These are phyloP conservation scores for Hoplodrina blanda DNA, from an alignment of 2,888 invertebrate species.

Conservation along the genomic window DNA sequence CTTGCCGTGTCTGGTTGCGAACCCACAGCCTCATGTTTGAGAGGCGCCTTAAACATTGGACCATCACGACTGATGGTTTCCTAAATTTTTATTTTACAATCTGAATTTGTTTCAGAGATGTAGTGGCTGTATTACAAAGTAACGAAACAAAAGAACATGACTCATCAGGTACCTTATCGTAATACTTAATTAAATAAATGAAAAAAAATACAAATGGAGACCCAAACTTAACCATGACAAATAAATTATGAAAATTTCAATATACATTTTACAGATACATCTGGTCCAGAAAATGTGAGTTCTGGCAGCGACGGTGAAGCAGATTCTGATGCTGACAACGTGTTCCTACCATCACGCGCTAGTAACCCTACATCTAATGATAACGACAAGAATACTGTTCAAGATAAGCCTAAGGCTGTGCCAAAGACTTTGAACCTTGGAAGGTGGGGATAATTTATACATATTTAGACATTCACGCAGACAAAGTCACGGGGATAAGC, in stretches of 20 bases:
- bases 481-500: no score
- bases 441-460: conserved; percentile 69
- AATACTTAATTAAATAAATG: not conserved
- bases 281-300: conserved; percentile 93
- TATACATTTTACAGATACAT: conserved; percentile 78
- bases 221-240: not conserved
- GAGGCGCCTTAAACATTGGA: no score
- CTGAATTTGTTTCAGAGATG: conserved; percentile 88
- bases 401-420: conserved; percentile 79
- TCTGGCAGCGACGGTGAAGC: conserved; percentile 87
- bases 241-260: not conserved
- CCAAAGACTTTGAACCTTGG: conserved; percentile 88
- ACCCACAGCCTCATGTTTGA: no score
- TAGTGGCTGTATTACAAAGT: conserved; percentile 93
- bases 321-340: conserved; percentile 88
- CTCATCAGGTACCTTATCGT: conserved; percentile 80
- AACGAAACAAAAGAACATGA: conserved; percentile 91
- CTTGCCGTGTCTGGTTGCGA: no score
- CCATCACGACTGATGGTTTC: no score
- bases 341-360: conserved; percentile 86
- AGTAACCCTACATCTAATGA: conserved; percentile 76
- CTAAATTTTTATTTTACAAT: not conserved
- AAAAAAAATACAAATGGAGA: not conserved
- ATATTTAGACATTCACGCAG: no score
- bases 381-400: conserved; percentile 68